A percentile compares a stretch with the other conserved stretches of the same genome.
These are phyloP conservation scores for Scaptomyza montana DNA, from an alignment of 1,140 invertebrate species.

Conservation along the genomic window DNA sequence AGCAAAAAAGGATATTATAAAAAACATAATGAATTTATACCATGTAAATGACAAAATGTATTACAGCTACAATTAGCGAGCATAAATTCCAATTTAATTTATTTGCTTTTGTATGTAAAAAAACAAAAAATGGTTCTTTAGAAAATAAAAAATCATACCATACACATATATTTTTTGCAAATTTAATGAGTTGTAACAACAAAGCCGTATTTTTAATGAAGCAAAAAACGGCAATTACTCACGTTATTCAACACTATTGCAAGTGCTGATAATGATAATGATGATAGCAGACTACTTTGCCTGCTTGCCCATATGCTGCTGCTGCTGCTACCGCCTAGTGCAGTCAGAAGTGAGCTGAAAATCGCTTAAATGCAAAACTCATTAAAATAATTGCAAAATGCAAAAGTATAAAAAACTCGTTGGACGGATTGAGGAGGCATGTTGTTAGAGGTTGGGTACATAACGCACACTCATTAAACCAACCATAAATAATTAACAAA, in stretches of 20 bases:
- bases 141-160: neutral
- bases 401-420: conserved; percentile 76
- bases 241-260: conserved; percentile 49
- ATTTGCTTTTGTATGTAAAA: conserved; percentile 2
- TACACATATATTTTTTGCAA: conserved; percentile 5
- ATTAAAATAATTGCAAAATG: conserved; percentile 83
- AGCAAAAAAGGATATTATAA: neutral
- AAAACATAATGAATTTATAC: neutral
- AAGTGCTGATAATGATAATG: conserved; percentile 7
- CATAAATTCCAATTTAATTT: conserved; percentile 10
- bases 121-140: neutral
- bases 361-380: conserved; percentile 82
- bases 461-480: conserved; percentile 79
- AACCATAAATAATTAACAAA: conserved; percentile 83
- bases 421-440: conserved; percentile 5
- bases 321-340: neutral
- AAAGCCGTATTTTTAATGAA: conserved; percentile 65
- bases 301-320: conserved; percentile 35
- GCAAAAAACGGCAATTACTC: conserved; percentile 74
- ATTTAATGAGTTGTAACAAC: conserved; percentile 61
- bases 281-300: conserved; percentile 11
- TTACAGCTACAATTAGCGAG: conserved; percentile 12
- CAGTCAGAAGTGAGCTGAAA: conserved; percentile 55
- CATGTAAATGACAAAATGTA: neutral
- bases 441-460: conserved; percentile 6